Conservation (phyloP, 2,113 vertebrate species). For the Hyaena hyaena region DNA sequence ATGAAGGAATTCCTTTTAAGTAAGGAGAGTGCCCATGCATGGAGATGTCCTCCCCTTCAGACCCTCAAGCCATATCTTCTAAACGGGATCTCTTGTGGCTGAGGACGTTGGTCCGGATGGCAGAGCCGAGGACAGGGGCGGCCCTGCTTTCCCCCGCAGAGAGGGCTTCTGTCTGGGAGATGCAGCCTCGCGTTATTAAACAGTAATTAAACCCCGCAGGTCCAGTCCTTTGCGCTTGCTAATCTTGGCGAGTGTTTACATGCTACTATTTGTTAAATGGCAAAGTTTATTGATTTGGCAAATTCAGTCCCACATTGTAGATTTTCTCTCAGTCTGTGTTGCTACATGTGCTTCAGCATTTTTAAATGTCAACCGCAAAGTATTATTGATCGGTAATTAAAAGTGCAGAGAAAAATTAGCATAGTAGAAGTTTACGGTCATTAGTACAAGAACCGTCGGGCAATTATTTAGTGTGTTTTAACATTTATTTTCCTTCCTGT, state of each 20-base stretch:
- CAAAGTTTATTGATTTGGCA: conserved; percentile 94
- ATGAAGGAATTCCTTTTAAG: background rate
- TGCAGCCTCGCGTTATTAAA: conserved; percentile 87
- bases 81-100: background rate
- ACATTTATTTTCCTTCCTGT: conserved; percentile 83
- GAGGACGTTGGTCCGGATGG: background rate
- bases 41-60: background rate
- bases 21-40: background rate
- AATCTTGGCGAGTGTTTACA: conserved; percentile 93
- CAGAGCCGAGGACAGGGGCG: background rate
- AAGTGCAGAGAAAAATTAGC: conserved; percentile 95
- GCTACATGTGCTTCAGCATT: conserved; percentile 92
- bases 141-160: conserved; percentile 45
- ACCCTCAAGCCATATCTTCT: background rate
- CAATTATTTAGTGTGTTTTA: conserved; percentile 91
- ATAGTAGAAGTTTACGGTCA: conserved; percentile 90
- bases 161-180: conserved; percentile 68
- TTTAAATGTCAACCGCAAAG: conserved; percentile 94
- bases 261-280: conserved; percentile 93
- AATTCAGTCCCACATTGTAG: conserved; percentile 93
- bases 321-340: conserved; percentile 94
- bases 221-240: conserved; percentile 79
- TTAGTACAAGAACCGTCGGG: conserved; percentile 89
- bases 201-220: conserved; percentile 87
- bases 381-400: conserved; percentile 93